These are phyloP conservation scores for Cheilosia pagana DNA, from an alignment of 2,888 invertebrate genomes.

Conservation along the genomic window DNA sequence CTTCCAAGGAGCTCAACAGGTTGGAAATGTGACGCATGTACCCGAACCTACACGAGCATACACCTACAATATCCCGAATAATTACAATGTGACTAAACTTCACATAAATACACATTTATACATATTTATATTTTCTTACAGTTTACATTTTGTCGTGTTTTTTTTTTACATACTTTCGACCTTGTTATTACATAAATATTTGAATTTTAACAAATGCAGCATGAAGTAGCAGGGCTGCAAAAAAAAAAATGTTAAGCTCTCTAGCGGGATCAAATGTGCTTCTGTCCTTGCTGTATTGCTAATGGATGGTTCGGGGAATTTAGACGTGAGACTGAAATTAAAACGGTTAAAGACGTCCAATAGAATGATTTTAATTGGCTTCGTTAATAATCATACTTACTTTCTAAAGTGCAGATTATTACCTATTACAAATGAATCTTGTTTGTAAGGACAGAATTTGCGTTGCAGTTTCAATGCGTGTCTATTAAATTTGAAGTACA, in stretches of 20 bases:
- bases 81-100: slow-evolving; percentile 84
- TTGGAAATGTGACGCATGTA: slow-evolving; percentile 85
- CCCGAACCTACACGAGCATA: slow-evolving; percentile 84
- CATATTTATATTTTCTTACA: slow-evolving; percentile 68
- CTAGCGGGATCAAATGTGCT: slow-evolving; percentile 34
- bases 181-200: slow-evolving; percentile 12
- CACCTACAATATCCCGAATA: slow-evolving; percentile 83
- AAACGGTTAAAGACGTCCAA: not conserved
- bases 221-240: slow-evolving; percentile 42
- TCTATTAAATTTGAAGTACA: too few species aligned
- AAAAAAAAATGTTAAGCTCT: slow-evolving; percentile 24
- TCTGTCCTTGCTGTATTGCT: slow-evolving; percentile 26
- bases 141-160: slow-evolving; percentile 63
- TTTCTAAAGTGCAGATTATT: not conserved
- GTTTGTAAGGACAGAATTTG: not conserved
- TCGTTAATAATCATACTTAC: not conserved
- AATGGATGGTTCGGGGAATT: slow-evolving; percentile 11
- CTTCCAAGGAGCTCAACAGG: slow-evolving; percentile 99
- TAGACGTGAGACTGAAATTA: slow-evolving; percentile 4
- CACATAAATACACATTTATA: slow-evolving; percentile 83
- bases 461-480: too few species aligned
- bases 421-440: not conserved
- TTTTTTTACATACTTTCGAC: slow-evolving; percentile 73
- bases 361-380: not conserved
- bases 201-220: slow-evolving; percentile 35